Evolutionary conservation across 2,888 invertebrate genomes (phyloP).

Genomic region (Plebejus argus): DNA sequence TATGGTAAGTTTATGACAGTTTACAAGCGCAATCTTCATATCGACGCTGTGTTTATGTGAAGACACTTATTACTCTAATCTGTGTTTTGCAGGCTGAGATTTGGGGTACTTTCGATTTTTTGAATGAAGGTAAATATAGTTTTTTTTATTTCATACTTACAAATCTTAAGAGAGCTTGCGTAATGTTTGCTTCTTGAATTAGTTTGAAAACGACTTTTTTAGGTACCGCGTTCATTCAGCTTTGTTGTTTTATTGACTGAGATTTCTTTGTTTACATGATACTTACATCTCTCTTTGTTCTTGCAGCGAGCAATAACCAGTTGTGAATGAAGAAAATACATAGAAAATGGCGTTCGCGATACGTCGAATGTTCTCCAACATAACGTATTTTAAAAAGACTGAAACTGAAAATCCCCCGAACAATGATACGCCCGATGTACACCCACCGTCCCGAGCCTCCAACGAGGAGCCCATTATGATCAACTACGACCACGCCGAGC

Average conservation of each 20-base stretch:
- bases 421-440: constrained; percentile 38
- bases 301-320: neutral
- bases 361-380: constrained; percentile 71
- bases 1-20: too few relatives aligned
- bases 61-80: too few relatives aligned
- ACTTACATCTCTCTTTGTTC: constrained; percentile 19
- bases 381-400: constrained; percentile 68
- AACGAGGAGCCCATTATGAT: constrained; percentile 48
- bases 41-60: too few relatives aligned
- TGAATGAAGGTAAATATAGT: constrained; percentile 3
- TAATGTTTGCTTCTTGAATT: neutral
- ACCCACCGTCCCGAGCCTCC: constrained; percentile 41
- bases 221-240: neutral
- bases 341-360: constrained; percentile 70
- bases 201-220: neutral
- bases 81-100: too few relatives aligned
- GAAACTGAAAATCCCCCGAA: constrained; percentile 52
- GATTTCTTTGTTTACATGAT: constrained; percentile 27
- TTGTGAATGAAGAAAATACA: constrained; percentile 11
- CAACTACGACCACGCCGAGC: constrained; percentile 55
- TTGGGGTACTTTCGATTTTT: neutral
- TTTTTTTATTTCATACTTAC: neutral
- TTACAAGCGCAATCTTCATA: too few relatives aligned
- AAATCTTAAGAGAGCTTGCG: neutral
- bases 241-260: neutral